Conservation (phyloP, 2,888 invertebrate genomes). For the Octodonta nipae region DNA sequence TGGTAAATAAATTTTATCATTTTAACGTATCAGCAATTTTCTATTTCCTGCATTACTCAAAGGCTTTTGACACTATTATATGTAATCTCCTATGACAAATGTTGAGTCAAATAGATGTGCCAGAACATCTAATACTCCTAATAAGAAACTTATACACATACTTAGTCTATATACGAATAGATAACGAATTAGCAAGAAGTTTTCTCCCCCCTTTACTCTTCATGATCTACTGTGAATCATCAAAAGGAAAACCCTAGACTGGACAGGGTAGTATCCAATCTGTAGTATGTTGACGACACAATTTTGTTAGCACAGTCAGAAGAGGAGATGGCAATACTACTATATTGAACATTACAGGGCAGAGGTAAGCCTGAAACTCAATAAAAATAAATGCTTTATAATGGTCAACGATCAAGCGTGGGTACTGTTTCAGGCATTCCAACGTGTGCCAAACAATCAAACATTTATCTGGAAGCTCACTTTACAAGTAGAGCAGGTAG, state of each 20-base stretch:
- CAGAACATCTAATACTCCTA: slow-evolving; percentile 1
- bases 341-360: neutral
- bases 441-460: neutral
- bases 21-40: slow-evolving; percentile 1
- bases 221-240: neutral
- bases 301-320: neutral
- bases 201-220: slow-evolving; percentile 1
- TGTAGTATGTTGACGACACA: slow-evolving; percentile 1
- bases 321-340: slow-evolving; percentile 1
- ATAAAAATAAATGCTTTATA: slow-evolving; percentile 1
- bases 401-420: neutral
- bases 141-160: slow-evolving; percentile 1
- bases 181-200: neutral
- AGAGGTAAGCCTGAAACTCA: slow-evolving; percentile 1
- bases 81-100: neutral
- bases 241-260: neutral
- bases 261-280: neutral
- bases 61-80: neutral
- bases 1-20: neutral
- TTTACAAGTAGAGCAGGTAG: neutral
- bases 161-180: slow-evolving; percentile 1
- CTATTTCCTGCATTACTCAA: neutral
- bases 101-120: neutral
- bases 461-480: slow-evolving; percentile 1
- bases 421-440: neutral